Evolutionary conservation across 2,797 vertebrate species (phyloP).

Genomic region (Crocidura indochinensis): DNA sequence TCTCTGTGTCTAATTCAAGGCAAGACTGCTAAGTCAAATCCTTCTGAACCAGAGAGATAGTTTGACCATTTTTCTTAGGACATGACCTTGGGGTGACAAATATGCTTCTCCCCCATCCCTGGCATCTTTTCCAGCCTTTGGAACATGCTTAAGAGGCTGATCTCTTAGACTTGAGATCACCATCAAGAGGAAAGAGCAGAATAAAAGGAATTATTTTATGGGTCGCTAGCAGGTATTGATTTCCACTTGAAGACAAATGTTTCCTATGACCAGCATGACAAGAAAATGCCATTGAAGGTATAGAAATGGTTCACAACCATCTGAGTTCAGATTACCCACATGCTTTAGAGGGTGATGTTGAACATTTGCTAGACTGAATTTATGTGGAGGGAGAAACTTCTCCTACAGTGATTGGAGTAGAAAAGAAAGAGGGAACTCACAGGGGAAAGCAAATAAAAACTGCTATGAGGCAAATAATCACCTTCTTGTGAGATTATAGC

Average conservation of each 20-base stretch:
- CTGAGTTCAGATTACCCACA: not conserved
- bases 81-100: no score
- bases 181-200: not conserved
- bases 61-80: no score
- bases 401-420: no score
- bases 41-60: no score
- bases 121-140: not conserved
- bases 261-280: not conserved
- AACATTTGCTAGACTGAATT: accelerated
- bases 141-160: not conserved
- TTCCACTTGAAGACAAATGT: not conserved
- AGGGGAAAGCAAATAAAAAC: not conserved
- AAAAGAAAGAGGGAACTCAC: not conserved
- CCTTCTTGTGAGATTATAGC: accelerated
- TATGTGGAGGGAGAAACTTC: no score
- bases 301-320: not conserved
- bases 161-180: not conserved
- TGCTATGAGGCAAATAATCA: not conserved
- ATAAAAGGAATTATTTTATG: not conserved
- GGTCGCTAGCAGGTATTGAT: no score
- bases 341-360: accelerated
- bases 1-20: not conserved
- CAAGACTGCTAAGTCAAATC: not conserved
- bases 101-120: no score
- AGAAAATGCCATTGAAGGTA: not conserved